phyloP scores from a whole-genome alignment of 2,888 invertebrate species.

The Athalia circularis region DNA sequence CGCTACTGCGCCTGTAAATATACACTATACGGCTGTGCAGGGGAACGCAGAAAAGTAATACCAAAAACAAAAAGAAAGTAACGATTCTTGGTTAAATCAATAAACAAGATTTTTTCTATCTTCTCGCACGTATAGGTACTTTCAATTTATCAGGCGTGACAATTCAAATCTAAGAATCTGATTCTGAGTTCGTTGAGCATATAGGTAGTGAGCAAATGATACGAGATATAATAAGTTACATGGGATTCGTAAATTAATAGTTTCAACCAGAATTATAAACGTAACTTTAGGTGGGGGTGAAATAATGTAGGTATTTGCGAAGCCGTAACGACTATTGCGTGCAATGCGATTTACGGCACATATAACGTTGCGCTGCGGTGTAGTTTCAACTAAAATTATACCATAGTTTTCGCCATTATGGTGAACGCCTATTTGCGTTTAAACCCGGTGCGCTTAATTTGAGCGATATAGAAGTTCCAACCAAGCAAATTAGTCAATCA shows the following conservation, averaged over 20 bases:
- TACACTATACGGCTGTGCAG: neutral
- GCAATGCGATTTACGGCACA: neutral
- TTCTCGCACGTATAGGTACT: no score
- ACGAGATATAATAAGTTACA: no score
- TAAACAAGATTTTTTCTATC: no score
- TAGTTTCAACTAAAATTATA: constrained; percentile 24
- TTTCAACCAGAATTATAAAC: no score
- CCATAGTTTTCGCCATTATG: constrained; percentile 29
- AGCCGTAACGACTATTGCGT: neutral
- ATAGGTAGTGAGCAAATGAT: no score
- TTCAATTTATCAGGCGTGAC: no score
- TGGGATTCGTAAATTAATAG: no score
- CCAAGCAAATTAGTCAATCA: constrained; percentile 32
- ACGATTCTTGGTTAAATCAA: neutral
- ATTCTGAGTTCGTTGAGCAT: no score
- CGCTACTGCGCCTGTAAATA: neutral
- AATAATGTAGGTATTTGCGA: constrained; percentile 9
- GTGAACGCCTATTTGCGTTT: constrained; percentile 10
- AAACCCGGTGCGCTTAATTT: constrained; percentile 6
- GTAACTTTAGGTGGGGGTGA: neutral
- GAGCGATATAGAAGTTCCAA: neutral
- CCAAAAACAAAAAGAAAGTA: neutral
- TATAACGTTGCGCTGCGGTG: neutral
- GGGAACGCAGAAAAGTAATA: neutral
- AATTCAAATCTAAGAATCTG: no score